Conservation (phyloP, 2,888 invertebrate species). For the Leptopilina drosophilae region DNA sequence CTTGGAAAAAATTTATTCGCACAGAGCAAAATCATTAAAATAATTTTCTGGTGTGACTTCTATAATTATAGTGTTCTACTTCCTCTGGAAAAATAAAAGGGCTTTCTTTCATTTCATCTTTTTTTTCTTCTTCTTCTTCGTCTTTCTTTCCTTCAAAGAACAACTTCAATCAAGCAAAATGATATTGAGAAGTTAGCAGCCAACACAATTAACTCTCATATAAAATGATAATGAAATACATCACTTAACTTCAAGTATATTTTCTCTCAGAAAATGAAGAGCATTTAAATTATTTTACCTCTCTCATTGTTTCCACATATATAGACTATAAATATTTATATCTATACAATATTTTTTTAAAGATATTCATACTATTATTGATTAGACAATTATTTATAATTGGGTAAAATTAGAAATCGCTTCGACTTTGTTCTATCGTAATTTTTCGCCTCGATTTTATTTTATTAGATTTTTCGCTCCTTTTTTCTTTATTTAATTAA, state of each 20-base stretch:
- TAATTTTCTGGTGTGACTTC: slow-evolving; percentile 7
- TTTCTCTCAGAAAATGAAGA: slow-evolving; percentile 3
- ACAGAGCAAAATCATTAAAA: background rate
- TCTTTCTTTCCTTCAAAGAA: background rate
- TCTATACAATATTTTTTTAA: background rate
- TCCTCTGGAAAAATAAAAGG: background rate
- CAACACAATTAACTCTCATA: slow-evolving; percentile 15
- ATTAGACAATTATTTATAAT: background rate
- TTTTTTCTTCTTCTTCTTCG: background rate
- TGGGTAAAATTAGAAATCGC: background rate
- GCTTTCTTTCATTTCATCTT: background rate
- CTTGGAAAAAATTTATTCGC: background rate
- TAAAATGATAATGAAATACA: slow-evolving; percentile 17
- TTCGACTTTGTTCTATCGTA: background rate
- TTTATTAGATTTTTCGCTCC: background rate
- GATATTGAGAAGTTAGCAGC: slow-evolving; percentile 14
- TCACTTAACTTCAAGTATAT: slow-evolving; percentile 5
- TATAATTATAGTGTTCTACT: slow-evolving; percentile 7
- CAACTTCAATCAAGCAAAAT: slow-evolving; percentile 16
- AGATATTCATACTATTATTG: background rate
- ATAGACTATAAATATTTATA: background rate
- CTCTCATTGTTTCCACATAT: background rate
- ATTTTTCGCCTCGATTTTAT: background rate
- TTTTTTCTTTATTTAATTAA: background rate
- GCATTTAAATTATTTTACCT: slow-evolving; percentile 2